phyloP scores from a whole-genome alignment of 2,888 invertebrate species.

The Allolobophora icterica region DNA sequence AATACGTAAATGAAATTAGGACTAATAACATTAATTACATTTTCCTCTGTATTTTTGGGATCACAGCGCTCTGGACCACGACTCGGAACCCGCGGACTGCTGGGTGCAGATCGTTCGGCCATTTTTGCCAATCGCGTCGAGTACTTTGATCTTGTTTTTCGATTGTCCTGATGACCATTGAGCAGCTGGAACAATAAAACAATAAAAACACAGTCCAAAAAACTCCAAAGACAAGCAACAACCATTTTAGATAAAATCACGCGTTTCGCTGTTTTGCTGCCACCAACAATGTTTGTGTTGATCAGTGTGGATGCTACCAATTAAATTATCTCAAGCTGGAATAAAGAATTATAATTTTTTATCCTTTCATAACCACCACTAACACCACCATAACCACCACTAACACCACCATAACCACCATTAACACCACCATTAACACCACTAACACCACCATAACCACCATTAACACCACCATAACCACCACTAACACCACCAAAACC shows the following conservation, averaged over 20 bases:
- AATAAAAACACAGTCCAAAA: neutral
- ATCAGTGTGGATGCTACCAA: no score
- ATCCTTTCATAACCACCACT: neutral
- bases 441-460: no score
- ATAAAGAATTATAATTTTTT: neutral
- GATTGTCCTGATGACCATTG: conserved; percentile 11
- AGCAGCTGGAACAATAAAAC: neutral
- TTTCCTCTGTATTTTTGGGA: neutral
- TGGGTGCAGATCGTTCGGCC: neutral
- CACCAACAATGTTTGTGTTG: neutral
- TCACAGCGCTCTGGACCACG: neutral
- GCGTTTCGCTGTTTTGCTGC: neutral
- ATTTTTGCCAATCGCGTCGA: neutral
- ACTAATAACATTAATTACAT: neutral
- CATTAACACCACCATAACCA: no score
- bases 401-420: no score
- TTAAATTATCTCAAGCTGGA: neutral
- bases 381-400: neutral
- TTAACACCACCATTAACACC: no score
- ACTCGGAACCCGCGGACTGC: neutral
- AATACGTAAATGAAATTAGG: neutral
- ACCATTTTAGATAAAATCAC: neutral
- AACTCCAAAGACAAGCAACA: neutral
- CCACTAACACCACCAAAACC: no score
- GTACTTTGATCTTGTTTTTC: conserved; percentile 11